These are phyloP conservation scores for Hirtodrosophila alboralis DNA, from an alignment of 2,888 invertebrate genomes.

Conservation along the genomic window DNA sequence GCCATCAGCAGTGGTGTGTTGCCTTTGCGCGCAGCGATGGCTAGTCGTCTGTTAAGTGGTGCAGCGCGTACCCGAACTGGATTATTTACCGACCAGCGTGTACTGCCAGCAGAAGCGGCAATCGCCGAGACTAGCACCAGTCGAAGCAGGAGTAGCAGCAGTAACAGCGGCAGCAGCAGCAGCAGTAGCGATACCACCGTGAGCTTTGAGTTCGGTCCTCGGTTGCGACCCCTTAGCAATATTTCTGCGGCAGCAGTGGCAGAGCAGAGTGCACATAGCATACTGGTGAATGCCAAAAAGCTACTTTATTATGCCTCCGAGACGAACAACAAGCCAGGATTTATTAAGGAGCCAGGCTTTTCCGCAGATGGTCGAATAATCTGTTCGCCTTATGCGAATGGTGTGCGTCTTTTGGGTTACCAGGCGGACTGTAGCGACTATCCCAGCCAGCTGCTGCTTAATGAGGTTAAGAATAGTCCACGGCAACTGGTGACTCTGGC, in stretches of 20 bases:
- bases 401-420: slow-evolving; percentile 93
- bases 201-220: slow-evolving; percentile 44
- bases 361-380: slow-evolving; percentile 95
- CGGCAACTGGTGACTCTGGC: slow-evolving; percentile 87
- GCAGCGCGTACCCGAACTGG: slow-evolving; percentile 21
- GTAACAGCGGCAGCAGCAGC: slow-evolving; percentile 13
- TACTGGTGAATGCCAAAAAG: slow-evolving; percentile 88
- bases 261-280: slow-evolving; percentile 48
- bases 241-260: slow-evolving; percentile 9
- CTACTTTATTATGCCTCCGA: slow-evolving; percentile 94
- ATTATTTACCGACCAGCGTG: slow-evolving; percentile 7
- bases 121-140: slow-evolving; percentile 6
- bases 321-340: slow-evolving; percentile 94
- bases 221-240: slow-evolving; percentile 50
- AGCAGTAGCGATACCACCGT: slow-evolving; percentile 40
- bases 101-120: slow-evolving; percentile 31
- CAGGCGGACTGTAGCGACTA: slow-evolving; percentile 91
- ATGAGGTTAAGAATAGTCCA: slow-evolving; percentile 84
- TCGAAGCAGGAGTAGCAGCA: slow-evolving; percentile 28
- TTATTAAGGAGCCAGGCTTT: slow-evolving; percentile 96
- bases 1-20: slow-evolving; percentile 84
- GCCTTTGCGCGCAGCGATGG: slow-evolving; percentile 51
- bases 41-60: slow-evolving; percentile 30
- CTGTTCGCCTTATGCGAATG: slow-evolving; percentile 94
- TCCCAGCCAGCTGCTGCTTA: slow-evolving; percentile 83